Conservation (phyloP, 2,888 invertebrate genomes). For the Ichneumoninae sp. region DNA sequence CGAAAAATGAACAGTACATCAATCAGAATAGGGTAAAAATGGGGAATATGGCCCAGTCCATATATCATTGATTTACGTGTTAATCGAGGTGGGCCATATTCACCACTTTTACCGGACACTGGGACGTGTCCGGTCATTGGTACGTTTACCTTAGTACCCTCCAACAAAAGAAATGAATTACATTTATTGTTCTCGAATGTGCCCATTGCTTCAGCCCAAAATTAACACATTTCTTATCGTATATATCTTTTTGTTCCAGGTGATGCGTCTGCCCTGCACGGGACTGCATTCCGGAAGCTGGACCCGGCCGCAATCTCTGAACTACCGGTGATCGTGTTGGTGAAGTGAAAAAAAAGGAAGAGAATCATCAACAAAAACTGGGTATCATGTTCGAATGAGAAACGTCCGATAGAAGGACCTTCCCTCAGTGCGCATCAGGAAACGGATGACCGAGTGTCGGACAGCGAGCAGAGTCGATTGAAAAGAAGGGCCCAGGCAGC, state of each 20-base stretch:
- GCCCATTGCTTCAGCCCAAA: background rate
- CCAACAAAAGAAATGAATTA: too few relatives aligned
- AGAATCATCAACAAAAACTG: background rate
- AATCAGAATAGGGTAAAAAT: too few relatives aligned
- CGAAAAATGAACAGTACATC: background rate
- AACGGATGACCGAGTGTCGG: conserved; percentile 41
- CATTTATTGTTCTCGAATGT: too few relatives aligned
- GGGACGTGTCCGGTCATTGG: too few relatives aligned
- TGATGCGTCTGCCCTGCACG: conserved; percentile 72
- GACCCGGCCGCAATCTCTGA: conserved; percentile 7
- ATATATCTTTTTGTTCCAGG: conserved; percentile 75
- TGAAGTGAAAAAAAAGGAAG: conserved; percentile 1
- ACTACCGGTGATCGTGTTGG: conserved; percentile 12
- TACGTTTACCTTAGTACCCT: too few relatives aligned
- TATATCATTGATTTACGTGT: too few relatives aligned
- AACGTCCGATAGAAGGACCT: background rate
- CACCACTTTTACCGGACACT: too few relatives aligned
- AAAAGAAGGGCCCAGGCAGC: background rate
- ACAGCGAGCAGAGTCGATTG: conserved; percentile 19
- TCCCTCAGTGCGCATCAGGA: conserved; percentile 3
- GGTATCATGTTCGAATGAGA: conserved; percentile 13
- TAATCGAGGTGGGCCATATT: too few relatives aligned
- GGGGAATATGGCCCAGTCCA: too few relatives aligned
- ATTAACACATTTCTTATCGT: conserved; percentile 10
- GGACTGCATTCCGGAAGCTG: conserved; percentile 32